Evolutionary conservation across 2,797 vertebrate genomes (phyloP), one percentile per base, ranked within the genome.

Genomic region (Lagodon rhomboides): DNA sequence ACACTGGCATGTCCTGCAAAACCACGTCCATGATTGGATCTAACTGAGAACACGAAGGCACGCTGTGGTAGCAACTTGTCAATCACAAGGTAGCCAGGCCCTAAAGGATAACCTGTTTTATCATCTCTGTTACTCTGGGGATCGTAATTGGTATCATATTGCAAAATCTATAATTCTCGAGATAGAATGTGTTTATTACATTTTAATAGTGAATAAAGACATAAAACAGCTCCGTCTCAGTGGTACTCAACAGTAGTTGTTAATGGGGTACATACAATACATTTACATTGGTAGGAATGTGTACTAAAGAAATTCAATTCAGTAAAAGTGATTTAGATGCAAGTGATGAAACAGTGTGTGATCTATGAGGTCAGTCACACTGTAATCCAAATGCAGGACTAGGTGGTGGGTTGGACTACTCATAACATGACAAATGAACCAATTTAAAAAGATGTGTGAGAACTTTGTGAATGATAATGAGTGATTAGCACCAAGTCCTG

Each of bases 141-240:
- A 27, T 62, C 44, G 22, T 67, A 63, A 67, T 64, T 71, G 25
- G 60, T 30, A 30, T 61, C 22, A 44, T 58, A 67, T 55, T 75
- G 61, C 51, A 59, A 67, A 64, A 67, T 67, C 54, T 69, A 53
- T 58, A 75, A 75, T 17, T 62, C 46, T 58, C 41, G 3, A 55
- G 75, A 56, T 61, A 60, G 62, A 79, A 70, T 54, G 20, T 30
- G 15, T 75, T 84, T 41, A 79, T 79, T 74, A 67, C 43, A 55
- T 64, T 61, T 43, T 65, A 74, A 75, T 63, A 43, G 55, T 30
- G 22, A 65, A 51, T 60, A 20, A 66, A 79, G 50, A 66, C 27
- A 71, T n/a, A 49, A 44, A 70, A 46, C 44, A 46, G 55, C 56
- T 73, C 50, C 53, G 11, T 73, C 55, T n/a, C 44, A 66, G 54